Percentiles rank a stretch among this genome's conserved stretches.
Conservation (phyloP, 2,113 vertebrate genomes). For the Sapayoa aenigma region DNA sequence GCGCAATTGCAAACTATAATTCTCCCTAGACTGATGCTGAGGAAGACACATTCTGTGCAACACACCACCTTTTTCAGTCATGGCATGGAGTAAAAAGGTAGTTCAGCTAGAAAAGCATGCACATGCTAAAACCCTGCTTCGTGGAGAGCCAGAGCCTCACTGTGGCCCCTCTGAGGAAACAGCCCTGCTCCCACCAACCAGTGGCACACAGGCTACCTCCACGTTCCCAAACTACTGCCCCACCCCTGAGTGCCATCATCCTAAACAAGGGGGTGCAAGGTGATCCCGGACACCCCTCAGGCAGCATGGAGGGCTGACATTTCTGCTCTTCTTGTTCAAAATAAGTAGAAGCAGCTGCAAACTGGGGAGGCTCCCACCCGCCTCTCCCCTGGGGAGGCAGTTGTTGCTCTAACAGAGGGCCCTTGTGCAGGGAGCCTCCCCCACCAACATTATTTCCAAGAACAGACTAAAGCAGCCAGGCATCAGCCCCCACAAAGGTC, state of each 20-base stretch:
- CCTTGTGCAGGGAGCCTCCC: conserved; percentile 11
- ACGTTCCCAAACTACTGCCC: neutral
- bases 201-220: neutral
- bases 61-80: neutral
- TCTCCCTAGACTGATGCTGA: neutral
- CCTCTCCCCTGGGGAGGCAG: neutral
- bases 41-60: neutral
- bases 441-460: neutral
- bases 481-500: neutral
- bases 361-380: neutral
- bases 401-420: conserved; percentile 49
- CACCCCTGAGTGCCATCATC: neutral
- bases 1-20: neutral
- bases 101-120: neutral
- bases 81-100: neutral
- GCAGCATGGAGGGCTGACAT: neutral
- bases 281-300: neutral
- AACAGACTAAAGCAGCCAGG: neutral
- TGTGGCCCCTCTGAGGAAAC: rapidly evolving
- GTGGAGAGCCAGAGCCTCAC: neutral
- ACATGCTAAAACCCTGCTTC: neutral
- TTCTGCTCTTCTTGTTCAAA: neutral
- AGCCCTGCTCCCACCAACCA: neutral
- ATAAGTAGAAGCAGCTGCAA: conserved; percentile 44
- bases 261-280: rapidly evolving